Conservation (phyloP, 2,113 vertebrate genomes). For the Copsychus sechellarum region DNA sequence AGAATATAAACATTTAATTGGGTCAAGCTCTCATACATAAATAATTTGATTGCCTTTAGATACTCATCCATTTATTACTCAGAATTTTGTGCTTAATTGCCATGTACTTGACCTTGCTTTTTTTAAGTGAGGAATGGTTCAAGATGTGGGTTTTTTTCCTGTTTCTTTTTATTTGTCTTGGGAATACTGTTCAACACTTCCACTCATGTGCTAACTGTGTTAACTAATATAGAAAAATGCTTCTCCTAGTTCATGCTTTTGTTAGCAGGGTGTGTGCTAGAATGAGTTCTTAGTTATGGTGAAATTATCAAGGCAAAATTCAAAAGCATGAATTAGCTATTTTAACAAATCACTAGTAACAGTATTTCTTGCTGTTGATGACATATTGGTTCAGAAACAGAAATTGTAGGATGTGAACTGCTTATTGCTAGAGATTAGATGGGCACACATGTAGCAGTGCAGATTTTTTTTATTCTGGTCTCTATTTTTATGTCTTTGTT, state of each 20-base stretch:
- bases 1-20: neutral
- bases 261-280: neutral
- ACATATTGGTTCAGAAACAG: neutral
- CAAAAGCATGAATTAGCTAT: neutral
- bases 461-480: slow-evolving; percentile 27
- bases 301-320: neutral
- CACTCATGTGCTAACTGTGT: neutral
- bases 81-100: neutral
- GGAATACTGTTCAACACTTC: neutral
- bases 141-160: neutral
- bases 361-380: neutral
- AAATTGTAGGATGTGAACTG: neutral
- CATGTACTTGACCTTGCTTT: neutral
- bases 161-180: neutral
- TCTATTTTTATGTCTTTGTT: slow-evolving; percentile 37
- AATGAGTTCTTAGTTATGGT: neutral
- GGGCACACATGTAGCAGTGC: neutral
- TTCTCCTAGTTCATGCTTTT: neutral
- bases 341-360: neutral
- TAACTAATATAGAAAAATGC: neutral
- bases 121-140: neutral
- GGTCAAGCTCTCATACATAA: neutral
- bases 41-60: neutral
- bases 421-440: neutral
- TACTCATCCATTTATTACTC: neutral